These are phyloP conservation scores for Pangasius macronema DNA, from an alignment of 2,797 vertebrate species.

Conservation along the genomic window DNA sequence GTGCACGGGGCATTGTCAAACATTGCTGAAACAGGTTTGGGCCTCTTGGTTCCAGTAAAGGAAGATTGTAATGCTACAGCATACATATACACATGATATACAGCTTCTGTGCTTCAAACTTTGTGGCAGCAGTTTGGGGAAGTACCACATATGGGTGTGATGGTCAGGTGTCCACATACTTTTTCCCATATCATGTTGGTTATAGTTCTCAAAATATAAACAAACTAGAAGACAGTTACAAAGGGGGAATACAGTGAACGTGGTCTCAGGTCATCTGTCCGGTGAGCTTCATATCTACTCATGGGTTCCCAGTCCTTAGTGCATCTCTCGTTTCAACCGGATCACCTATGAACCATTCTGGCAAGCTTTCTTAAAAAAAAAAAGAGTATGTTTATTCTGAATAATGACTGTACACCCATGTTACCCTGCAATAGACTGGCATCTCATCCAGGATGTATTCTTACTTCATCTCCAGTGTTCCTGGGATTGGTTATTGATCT, in stretches of 20 bases:
- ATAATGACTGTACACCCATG: background rate
- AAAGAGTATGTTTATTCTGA: background rate
- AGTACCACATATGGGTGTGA: background rate
- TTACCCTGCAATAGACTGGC: background rate
- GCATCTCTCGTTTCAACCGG: no score
- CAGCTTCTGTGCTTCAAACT: background rate
- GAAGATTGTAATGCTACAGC: background rate
- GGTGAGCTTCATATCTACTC: background rate
- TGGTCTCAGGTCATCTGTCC: no score
- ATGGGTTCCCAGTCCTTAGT: no score
- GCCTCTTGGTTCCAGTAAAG: background rate
- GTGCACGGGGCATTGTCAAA: background rate
- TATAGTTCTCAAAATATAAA: background rate
- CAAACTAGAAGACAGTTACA: no score
- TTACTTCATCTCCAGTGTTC: background rate
- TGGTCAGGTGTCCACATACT: background rate
- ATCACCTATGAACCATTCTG: no score
- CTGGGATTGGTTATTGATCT: background rate
- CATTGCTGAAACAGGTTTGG: background rate
- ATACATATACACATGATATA: background rate
- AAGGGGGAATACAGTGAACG: no score
- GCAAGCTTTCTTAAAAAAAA: no score
- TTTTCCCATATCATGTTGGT: background rate
- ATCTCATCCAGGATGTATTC: background rate
- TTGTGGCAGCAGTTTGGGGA: background rate